Base-by-base conservation (phyloP, 37 sponge, comb jelly and placozoan genomes). In the Ianthella basta region DNA sequence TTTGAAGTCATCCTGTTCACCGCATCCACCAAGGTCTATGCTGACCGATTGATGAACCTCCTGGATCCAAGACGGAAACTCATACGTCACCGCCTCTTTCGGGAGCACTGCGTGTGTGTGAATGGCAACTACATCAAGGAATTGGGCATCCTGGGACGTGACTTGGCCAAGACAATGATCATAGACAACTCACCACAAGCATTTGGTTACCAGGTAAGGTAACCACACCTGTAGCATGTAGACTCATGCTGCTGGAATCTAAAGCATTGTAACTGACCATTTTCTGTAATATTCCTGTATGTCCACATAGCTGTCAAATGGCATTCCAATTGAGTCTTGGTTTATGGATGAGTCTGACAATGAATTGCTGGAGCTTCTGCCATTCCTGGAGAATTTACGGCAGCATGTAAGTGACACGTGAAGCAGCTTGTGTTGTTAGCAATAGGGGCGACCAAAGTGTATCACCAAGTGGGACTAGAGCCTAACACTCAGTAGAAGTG, bases 151-250 rank as follows among this genome's bases (percentile, higher is more conserved):
- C 84, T 98, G 50, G 99, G 99, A 13, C 75, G 96, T 18, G 96
- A 98, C 60, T 87, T 98, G 16, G 80, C 93, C 14, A 94, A 98
- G 86, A 96, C 97, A 10, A 87, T 98, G 39, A 96, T 98, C 56
- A 79, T 98, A 0, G 99, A 98, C 82, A 98, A 98, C 72, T 98
- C 96, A 19, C 96, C 96, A 16, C 93, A 94, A 57, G 96, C 99
- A 79, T 98, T 98, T 82, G 99, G 95, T 24, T 98, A 98, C 65
- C 96, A 98, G 93, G 97, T 97, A 74, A 15, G 78, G 19, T 6
- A 23, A 33, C 38, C n/a, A n/a, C n/a, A n/a, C n/a, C n/a, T n/a
- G n/a, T n/a, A n/a, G n/a, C n/a, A n/a, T n/a, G 37, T 61, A 33
- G 25, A 15, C 30, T 16, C 60, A 24, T 60, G 19, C 13, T 32